Base-by-base conservation (phyloP, 2,888 invertebrate genomes). In the Parnassius glacialis region DNA sequence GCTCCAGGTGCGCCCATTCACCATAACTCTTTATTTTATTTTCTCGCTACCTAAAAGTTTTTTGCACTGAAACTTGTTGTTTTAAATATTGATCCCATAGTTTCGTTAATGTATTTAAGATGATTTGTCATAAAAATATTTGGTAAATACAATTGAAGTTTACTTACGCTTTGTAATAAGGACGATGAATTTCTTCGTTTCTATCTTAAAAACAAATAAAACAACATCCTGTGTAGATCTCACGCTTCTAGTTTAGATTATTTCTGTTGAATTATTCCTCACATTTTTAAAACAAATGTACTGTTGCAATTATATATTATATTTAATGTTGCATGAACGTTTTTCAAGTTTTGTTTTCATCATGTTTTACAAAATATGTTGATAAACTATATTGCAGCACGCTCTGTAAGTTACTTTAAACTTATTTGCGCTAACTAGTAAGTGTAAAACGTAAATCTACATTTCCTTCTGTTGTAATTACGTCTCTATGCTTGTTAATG, bases 1-100 rank as follows among this genome's bases (percentile, higher is more conserved):
- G 97, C 86, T 94, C 95, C 75, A 96, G 96, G 97, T 96, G 84
- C 92, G 42, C 3, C 11, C 47, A 48, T 12, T 45, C 11, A 45
- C 11, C 0, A 58, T 25, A 3, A 13, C 10, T 48, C 10, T n/a
- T 20, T 7, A 57, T 43, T 5, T 20, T 11, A 2, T 13, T 2
- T 43, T 43, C 10, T 20, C 9, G 42, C 34, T 44, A 13, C 10
- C 34, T 25, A 12, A 52, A 52, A 52, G 1, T 52, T 25, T 7
- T 52, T 34, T 16, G 7, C 52, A 11, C 12, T 34, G 34, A 34
- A 50, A 12, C 11, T 34, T 52, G 52, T 50, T 10, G 16, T 50
- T 13, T 20, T 20, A 50, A 16, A n/a, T 16, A 13, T 13, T 9
- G 9, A 16, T 16, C 50, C 7, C 3, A 52, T 52, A 5, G 20